Evolutionary conservation across 2,113 vertebrate genomes (phyloP).

Genomic region (Apus apus): DNA sequence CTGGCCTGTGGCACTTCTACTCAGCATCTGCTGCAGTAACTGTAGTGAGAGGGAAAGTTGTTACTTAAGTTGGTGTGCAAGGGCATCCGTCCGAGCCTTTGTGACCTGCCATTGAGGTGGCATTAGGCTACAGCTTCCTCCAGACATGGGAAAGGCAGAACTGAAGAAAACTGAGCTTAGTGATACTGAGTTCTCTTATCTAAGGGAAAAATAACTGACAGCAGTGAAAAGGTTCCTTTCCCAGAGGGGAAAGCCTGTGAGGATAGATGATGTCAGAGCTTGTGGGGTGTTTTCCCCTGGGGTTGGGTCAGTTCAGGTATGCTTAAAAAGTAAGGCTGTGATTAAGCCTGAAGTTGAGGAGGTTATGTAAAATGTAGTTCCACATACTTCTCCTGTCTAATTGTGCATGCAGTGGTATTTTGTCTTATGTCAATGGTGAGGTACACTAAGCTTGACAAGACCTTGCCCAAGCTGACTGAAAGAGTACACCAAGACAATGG

Average conservation of each 20-base stretch:
- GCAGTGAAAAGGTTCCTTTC: not conserved
- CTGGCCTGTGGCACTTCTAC: accelerated
- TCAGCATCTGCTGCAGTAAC: not conserved
- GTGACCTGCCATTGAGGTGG: accelerated
- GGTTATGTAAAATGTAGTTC: not conserved
- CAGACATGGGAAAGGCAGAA: not conserved
- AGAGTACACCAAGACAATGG: not conserved
- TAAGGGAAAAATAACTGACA: not conserved
- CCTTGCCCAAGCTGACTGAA: not conserved
- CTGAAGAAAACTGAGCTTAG: not conserved
- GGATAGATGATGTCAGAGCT: not conserved
- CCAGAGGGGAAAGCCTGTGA: not conserved
- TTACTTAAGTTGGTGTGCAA: accelerated
- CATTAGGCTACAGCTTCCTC: not conserved
- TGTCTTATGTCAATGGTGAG: not conserved
- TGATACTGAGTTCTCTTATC: not conserved
- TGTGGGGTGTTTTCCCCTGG: not conserved
- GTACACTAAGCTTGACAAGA: not conserved
- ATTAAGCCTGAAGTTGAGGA: not conserved
- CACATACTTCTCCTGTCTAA: not conserved
- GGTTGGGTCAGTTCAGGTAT: conserved; percentile 8
- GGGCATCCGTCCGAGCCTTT: not conserved
- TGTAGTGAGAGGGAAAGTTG: not conserved
- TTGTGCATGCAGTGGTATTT: not conserved
- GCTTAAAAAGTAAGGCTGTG: not conserved